These are phyloP conservation scores for Heteractis magnifica DNA, from an alignment of 92 coral and sea anemone species.

Conservation along the genomic window DNA sequence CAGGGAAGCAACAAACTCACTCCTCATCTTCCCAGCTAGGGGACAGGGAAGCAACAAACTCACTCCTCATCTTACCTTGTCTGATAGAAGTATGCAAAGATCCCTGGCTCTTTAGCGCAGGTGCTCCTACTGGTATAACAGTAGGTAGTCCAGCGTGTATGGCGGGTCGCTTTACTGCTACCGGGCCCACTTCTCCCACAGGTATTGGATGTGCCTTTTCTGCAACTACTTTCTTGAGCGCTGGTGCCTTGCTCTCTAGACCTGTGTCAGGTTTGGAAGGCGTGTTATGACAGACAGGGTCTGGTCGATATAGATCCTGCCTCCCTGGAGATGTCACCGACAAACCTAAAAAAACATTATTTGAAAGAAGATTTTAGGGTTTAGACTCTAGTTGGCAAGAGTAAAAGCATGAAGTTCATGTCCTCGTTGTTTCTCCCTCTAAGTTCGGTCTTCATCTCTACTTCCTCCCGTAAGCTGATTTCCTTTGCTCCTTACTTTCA, in stretches of 20 bases:
- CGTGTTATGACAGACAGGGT: slow-evolving; percentile 8
- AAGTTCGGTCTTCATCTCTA: too few relatives aligned
- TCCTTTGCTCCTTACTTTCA: too few relatives aligned
- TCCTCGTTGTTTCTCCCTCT: too few relatives aligned
- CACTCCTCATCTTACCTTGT: slow-evolving; percentile 53
- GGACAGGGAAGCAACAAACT: too few relatives aligned
- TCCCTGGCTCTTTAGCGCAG: slow-evolving; percentile 58
- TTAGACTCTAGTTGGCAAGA: too few relatives aligned
- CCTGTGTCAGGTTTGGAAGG: slow-evolving; percentile 9
- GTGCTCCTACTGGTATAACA: slow-evolving; percentile 71
- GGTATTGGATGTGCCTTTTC: slow-evolving; percentile 77
- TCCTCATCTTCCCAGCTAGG: too few relatives aligned
- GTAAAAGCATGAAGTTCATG: too few relatives aligned
- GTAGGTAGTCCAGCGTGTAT: slow-evolving; percentile 88
- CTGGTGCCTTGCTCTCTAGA: slow-evolving; percentile 49
- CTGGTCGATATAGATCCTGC: slow-evolving; percentile 1
- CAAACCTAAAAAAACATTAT: background rate
- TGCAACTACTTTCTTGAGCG: slow-evolving; percentile 59
- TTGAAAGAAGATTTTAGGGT: background rate
- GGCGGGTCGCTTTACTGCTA: slow-evolving; percentile 73
- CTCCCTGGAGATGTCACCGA: slow-evolving; percentile 9
- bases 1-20: too few relatives aligned
- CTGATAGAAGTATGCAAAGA: slow-evolving; percentile 46
- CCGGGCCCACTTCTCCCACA: slow-evolving; percentile 86
- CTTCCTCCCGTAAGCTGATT: too few relatives aligned